phyloP scores from a whole-genome alignment of 2,888 invertebrate genomes.

The Noctua janthina region DNA sequence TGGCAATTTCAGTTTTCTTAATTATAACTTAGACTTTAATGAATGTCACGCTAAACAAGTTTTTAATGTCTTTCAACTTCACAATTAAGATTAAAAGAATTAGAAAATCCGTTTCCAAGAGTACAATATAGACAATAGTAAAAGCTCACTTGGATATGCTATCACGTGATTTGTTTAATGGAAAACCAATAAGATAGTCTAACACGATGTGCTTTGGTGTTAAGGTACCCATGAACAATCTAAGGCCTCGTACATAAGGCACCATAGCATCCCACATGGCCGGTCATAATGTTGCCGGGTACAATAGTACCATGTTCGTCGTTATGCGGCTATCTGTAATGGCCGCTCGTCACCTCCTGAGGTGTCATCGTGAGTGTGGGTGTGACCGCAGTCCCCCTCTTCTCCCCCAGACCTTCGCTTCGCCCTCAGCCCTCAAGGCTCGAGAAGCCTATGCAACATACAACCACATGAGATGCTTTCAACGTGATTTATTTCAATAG shows the following conservation, averaged over 20 bases:
- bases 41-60: conserved; percentile 34
- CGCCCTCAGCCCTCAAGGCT: conserved; percentile 56
- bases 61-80: conserved; percentile 11
- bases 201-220: conserved; percentile 14
- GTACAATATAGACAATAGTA: not conserved
- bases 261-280: conserved; percentile 32
- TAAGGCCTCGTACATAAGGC: conserved; percentile 20
- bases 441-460: conserved; percentile 52
- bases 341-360: conserved; percentile 60
- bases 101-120: not conserved
- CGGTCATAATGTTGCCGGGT: conserved; percentile 52
- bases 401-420: conserved; percentile 58
- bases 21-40: conserved; percentile 41
- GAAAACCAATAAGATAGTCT: conserved; percentile 12
- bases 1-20: conserved; percentile 39
- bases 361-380: conserved; percentile 76
- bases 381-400: conserved; percentile 70
- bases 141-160: conserved; percentile 6
- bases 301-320: conserved; percentile 51
- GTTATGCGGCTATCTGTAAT: conserved; percentile 62
- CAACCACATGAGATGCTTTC: conserved; percentile 36
- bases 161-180: conserved; percentile 8
- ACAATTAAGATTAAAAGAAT: conserved; percentile 20
- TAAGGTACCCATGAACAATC: conserved; percentile 29
- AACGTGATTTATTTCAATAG: conserved; percentile 44